phyloP scores from a whole-genome alignment of 2,797 vertebrate genomes.

The Microchirus variegatus region DNA sequence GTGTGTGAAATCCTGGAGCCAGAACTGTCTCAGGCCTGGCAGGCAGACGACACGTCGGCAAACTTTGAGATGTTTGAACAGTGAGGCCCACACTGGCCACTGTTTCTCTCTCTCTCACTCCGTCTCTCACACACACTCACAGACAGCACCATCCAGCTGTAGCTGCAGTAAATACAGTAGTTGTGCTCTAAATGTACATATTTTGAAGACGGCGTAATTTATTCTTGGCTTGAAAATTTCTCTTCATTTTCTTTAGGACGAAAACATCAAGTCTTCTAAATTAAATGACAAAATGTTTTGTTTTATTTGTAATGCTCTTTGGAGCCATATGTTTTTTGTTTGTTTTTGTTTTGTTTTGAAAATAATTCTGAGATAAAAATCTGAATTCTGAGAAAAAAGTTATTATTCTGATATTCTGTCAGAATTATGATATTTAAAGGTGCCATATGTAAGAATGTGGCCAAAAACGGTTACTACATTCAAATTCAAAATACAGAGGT shows the following conservation, averaged over 20 bases:
- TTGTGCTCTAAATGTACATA: not conserved
- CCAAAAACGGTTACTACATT: no score
- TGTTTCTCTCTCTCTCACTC: constrained; percentile 38
- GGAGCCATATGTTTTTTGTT: no score
- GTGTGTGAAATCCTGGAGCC: constrained; percentile 73
- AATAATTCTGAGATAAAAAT: no score
- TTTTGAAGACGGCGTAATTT: not conserved
- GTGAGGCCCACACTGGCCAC: constrained; percentile 68
- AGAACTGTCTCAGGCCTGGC: constrained; percentile 58
- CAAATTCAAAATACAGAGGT: no score
- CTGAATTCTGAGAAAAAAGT: no score
- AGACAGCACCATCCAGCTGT: constrained; percentile 68
- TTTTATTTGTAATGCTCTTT: no score
- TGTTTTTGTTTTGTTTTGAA: no score
- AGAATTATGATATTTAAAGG: no score
- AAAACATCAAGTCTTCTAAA: no score
- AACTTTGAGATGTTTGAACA: constrained; percentile 81
- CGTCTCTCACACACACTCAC: constrained; percentile 2
- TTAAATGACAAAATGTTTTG: no score
- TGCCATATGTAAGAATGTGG: no score
- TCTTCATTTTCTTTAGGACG: not conserved
- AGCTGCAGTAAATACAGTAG: constrained; percentile 29
- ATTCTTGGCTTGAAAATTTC: not conserved
- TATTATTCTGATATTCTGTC: no score
- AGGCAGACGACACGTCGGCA: constrained; percentile 67